phyloP scores from a whole-genome alignment of 2,113 vertebrate genomes.

The Todiramphus saurophagus region DNA sequence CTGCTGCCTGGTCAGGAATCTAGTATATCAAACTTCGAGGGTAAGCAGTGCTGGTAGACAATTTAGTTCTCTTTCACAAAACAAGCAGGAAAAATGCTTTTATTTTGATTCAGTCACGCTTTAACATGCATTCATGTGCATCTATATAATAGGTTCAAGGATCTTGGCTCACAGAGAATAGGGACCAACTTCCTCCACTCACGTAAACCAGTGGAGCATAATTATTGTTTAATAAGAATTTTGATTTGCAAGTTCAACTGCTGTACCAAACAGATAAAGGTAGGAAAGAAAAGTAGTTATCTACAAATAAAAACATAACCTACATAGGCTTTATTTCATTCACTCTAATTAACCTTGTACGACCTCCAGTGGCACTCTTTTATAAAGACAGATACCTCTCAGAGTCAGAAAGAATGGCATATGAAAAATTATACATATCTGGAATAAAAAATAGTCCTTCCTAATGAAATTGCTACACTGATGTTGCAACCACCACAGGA shows the following conservation, averaged over 20 bases:
- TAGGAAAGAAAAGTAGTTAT: not conserved
- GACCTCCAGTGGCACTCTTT: not conserved
- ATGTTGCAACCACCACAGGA: not conserved
- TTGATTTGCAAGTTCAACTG: not conserved
- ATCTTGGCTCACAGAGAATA: not conserved
- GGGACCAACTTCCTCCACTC: not conserved
- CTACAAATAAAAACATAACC: not conserved
- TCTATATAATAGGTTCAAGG: not conserved
- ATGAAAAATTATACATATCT: not conserved
- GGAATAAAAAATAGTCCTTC: not conserved
- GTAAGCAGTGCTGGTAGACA: not conserved
- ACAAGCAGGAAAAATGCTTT: not conserved
- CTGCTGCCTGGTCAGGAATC: not conserved
- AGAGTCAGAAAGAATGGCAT: not conserved
- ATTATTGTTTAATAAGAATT: not conserved
- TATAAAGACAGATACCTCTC: not conserved
- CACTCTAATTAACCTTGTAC: not conserved
- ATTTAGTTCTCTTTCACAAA: not conserved
- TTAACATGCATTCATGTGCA: not conserved
- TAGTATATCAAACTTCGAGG: not conserved
- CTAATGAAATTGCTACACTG: not conserved
- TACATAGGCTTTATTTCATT: not conserved
- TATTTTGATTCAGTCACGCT: not conserved
- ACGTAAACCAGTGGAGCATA: not conserved
- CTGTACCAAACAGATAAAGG: not conserved